Conservation (phyloP, 2,888 invertebrate species). For the Auanema sp. region DNA sequence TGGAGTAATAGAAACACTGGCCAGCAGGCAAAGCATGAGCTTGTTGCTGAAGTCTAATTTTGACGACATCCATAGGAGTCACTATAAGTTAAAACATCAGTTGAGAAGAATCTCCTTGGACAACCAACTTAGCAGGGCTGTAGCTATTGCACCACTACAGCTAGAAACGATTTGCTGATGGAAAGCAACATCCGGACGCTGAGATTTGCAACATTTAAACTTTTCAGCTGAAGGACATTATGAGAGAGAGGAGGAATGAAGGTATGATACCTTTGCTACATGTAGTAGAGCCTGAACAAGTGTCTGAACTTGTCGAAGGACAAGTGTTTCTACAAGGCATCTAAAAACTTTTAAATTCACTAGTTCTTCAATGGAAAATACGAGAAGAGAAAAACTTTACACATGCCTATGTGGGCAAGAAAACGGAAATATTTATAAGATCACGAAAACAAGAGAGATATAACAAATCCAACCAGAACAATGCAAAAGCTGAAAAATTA, state of each 20-base stretch:
- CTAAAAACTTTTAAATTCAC: too few relatives aligned
- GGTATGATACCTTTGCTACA: too few relatives aligned
- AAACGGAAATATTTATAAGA: background rate
- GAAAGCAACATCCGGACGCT: constrained; percentile 11
- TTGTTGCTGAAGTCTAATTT: constrained; percentile 93
- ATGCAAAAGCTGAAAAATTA: background rate
- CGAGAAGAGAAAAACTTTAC: too few relatives aligned
- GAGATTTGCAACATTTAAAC: constrained; percentile 1
- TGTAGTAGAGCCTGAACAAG: too few relatives aligned
- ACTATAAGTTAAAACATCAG: constrained; percentile 35
- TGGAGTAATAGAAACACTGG: constrained; percentile 66
- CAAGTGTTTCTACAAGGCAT: too few relatives aligned
- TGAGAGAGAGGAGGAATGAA: too few relatives aligned
- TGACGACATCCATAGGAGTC: constrained; percentile 98
- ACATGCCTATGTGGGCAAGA: too few relatives aligned
- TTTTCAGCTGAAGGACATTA: background rate
- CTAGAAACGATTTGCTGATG: constrained; percentile 45
- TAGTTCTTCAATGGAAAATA: too few relatives aligned
- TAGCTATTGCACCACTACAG: constrained; percentile 51
- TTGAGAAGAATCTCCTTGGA: background rate
- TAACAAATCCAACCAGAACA: background rate
- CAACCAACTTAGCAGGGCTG: constrained; percentile 48
- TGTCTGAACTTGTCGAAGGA: too few relatives aligned
- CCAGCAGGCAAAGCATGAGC: constrained; percentile 77
- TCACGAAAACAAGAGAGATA: background rate